Conservation (phyloP, 2,888 invertebrate genomes). For the Hyles lineata region DNA sequence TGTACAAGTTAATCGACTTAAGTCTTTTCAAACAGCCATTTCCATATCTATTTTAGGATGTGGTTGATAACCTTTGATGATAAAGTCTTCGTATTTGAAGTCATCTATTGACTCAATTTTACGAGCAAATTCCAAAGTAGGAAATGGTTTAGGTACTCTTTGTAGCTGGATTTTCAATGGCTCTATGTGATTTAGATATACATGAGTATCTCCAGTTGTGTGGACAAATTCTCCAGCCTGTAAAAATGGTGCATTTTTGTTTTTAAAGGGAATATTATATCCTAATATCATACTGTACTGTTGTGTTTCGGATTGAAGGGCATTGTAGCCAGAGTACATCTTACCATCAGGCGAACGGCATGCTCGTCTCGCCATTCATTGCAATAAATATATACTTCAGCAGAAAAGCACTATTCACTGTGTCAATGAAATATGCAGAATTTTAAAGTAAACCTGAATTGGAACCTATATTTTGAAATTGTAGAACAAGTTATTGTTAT, state of each 20-base stretch:
- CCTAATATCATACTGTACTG: no score
- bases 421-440: background rate
- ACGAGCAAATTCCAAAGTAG: constrained; percentile 90
- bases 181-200: constrained; percentile 95
- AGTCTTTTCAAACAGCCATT: constrained; percentile 90
- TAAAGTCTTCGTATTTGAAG: constrained; percentile 94
- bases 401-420: background rate
- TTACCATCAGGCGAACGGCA: no score
- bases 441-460: no score
- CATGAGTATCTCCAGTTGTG: constrained; percentile 97
- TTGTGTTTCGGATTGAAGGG: no score
- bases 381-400: no score
- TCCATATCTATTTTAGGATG: constrained; percentile 96
- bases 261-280: background rate
- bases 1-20: background rate
- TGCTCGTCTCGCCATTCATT: no score
- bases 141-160: constrained; percentile 92
- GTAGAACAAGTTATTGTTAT: no score
- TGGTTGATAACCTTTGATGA: constrained; percentile 93
- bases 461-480: no score
- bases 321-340: no score
- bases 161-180: constrained; percentile 92
- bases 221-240: constrained; percentile 97
- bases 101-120: constrained; percentile 92
- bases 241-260: constrained; percentile 42